Base-by-base conservation (phyloP, 2,797 vertebrate species). In the Iguana delicatissima region DNA sequence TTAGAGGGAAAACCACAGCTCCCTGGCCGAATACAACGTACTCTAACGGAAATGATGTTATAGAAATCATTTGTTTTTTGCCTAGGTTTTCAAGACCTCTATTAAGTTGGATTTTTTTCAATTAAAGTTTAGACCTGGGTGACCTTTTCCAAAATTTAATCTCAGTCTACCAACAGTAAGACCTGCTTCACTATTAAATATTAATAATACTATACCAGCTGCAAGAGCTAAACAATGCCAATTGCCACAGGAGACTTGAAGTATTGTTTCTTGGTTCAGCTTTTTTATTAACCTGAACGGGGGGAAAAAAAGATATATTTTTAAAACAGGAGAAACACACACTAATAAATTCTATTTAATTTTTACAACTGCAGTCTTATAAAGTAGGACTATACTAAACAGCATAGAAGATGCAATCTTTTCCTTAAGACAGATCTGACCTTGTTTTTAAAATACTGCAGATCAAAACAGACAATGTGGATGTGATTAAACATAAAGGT, bases 191-290 rank as follows among this genome's bases (percentile, higher is more conserved):
- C 84, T 83, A 93, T 74, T 72, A 84, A 24, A 90, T 89, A 94
- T 72, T 4, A 12, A 94, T 87, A 35, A 84, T 95, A 96, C 94
- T 92, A 91, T 97, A 99, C 99, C 99, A 98, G 98, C 98, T 94
- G 99, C 98, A 96, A 99, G 98, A 97, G 99, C 99, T 93, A 99
- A 97, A 95, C 99, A 99, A 96, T 99, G 99, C 97, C 99, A 98
- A 94, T 98, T 99, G 92, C 99, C 99, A 97, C 99, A 99, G 96
- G 99, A 99, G 87, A 99, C 98, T 96, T 99, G 99, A 90, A 99
- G 97, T 96, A 99, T 99, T 6, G 95, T 98, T 95, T 99, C 98
- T 90, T 99, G 98, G 95, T 98, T 98, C 93, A 99, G 96, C 89
- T 98, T 98, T 95, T 99, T 99, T 92, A 99, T 98, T 97, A 99